These are phyloP conservation scores for Pseudorhombus dupliciocellatus DNA, from an alignment of 2,113 vertebrate genomes.

Conservation along the genomic window DNA sequence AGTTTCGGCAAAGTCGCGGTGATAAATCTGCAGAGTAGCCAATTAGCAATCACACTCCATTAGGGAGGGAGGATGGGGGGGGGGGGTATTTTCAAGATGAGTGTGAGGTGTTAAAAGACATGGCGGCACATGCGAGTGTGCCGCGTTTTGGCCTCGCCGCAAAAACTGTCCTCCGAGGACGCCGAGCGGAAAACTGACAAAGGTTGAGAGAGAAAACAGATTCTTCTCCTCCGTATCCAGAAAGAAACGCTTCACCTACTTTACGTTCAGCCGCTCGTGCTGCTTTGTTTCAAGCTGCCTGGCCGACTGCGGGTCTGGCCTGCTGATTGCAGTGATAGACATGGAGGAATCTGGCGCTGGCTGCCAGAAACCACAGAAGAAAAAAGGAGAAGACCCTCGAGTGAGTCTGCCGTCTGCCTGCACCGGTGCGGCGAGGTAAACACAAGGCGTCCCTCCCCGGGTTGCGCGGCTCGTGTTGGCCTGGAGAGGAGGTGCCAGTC, in stretches of 20 bases:
- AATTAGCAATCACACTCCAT: constrained; percentile 23
- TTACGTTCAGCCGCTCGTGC: constrained; percentile 63
- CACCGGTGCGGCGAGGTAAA: constrained; percentile 82
- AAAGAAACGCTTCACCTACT: constrained; percentile 74
- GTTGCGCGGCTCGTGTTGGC: constrained; percentile 78
- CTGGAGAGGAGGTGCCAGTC: constrained; percentile 61
- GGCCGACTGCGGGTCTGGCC: constrained; percentile 80
- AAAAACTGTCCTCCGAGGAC: constrained; percentile 56
- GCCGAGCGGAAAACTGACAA: constrained; percentile 22
- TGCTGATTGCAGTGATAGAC: constrained; percentile 87
- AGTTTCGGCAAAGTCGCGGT: constrained; percentile 14
- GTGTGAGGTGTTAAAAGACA: constrained; percentile 1
- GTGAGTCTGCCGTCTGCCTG: constrained; percentile 75
- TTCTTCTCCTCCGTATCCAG: constrained; percentile 61
- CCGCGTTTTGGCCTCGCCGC: constrained; percentile 78
- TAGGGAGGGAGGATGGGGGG: background rate
- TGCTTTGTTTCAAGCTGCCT: constrained; percentile 78
- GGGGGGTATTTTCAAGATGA: background rate
- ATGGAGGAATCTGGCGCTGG: constrained; percentile 82
- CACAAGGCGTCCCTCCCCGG: constrained; percentile 81
- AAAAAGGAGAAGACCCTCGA: constrained; percentile 77
- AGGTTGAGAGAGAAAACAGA: constrained; percentile 53
- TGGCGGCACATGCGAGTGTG: constrained; percentile 62
- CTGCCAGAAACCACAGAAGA: constrained; percentile 84
- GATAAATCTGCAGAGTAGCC: constrained; percentile 30